Percentiles rank a stretch among this genome's conserved stretches.
These are phyloP conservation scores for Emydura subglobosa DNA, from an alignment of 2,113 vertebrate species.

Conservation along the genomic window DNA sequence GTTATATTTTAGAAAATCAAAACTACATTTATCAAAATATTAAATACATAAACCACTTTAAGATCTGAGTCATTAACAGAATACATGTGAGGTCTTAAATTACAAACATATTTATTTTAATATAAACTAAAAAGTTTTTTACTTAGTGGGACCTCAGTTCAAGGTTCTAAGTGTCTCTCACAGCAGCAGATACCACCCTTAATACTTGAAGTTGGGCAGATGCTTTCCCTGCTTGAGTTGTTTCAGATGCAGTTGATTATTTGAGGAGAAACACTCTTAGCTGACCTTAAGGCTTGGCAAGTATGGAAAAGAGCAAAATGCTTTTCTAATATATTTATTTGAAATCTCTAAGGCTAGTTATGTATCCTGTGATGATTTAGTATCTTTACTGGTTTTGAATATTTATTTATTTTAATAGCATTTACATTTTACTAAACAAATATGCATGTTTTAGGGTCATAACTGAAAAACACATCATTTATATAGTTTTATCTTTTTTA, in stretches of 20 bases:
- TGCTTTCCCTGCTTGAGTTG: background rate
- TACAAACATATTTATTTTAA: background rate
- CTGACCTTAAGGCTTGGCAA: background rate
- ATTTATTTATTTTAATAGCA: background rate
- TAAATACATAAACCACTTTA: background rate
- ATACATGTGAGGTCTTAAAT: background rate
- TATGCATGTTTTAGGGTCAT: accelerated
- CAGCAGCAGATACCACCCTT: background rate
- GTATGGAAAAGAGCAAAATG: background rate
- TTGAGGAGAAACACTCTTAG: background rate
- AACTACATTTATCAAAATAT: background rate
- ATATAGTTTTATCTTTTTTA: background rate
- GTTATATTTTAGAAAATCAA: background rate
- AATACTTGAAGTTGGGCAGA: background rate
- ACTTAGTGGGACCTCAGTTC: background rate
- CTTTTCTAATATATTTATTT: background rate
- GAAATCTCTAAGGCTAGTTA: background rate
- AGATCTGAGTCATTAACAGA: background rate
- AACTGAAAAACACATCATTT: background rate
- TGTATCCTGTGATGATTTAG: background rate
- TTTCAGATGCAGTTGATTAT: background rate
- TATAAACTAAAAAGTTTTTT: background rate
- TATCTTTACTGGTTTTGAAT: background rate
- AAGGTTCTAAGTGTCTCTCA: background rate
- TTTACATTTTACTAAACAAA: background rate